Base-by-base conservation (phyloP, 2,797 vertebrate species). In the Cyprinodon diabolis region DNA sequence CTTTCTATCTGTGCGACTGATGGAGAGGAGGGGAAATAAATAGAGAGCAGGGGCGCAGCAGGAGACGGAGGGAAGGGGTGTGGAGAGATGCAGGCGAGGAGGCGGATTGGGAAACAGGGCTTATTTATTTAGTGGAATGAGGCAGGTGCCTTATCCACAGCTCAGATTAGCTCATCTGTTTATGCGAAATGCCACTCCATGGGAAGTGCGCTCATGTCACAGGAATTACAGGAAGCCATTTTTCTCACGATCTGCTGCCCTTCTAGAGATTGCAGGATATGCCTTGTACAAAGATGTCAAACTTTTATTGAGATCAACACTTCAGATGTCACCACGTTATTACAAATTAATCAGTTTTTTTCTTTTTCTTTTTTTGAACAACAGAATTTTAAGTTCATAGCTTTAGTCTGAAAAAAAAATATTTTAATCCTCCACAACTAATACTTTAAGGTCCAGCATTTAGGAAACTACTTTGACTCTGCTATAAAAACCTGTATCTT, bases 111-210 rank as follows among this genome's bases (percentile, higher is more conserved):
- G 90, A 82, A 78, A 91, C 90, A 91, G 91, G 92, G 89, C 91
- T 91, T 93, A 96, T 97, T 96, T 97, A 96, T 97, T 96, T 96
- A 95, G 94, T 93, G 92, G 94, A 95, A 95, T 93, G 89, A 96
- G 95, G 95, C 94, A 97, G 94, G 93, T 96, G 93, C 94, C 93
- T 90, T 93, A 91, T 94, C 94, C 94, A 91, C 86, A 90, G 84
- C 92, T 91, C 93, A 95, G 95, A 97, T 96, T 95, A 96, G 95
- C 93, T 96, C 95, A 96, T 96, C 95, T 94, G 94, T 95, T 95
- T 93, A 91, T 90, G 92, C 93, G 95, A 96, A 96, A 95, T 96
- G 93, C 87, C 88, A 85, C 87, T 77, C 89, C 84, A 86, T 83
- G 86, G 91, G 90, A 91, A 93, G 87, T 80, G 11, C 17, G 70